Evolutionary conservation across 2,888 invertebrate species (phyloP).

Genomic region (Pseudococcus jackbeardsleyi): DNA sequence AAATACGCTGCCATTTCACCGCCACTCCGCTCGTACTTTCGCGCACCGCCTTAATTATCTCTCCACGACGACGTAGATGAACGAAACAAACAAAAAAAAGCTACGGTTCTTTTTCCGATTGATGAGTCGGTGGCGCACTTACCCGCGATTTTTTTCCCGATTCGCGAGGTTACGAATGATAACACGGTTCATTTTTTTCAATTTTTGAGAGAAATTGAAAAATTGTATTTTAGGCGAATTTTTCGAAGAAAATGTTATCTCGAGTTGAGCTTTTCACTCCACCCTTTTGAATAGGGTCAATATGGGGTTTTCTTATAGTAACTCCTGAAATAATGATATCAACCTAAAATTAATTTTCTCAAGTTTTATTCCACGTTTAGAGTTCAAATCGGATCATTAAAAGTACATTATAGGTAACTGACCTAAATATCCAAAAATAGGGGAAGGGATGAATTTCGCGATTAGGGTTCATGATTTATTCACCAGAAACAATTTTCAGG

Average conservation of each 20-base stretch:
- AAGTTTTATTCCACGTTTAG: neutral
- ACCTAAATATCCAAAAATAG: no score
- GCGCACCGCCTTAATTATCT: slow-evolving; percentile 4
- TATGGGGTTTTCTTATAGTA: neutral
- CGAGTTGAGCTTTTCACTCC: neutral
- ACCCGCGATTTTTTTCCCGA: neutral
- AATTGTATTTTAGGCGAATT: neutral
- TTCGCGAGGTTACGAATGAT: neutral
- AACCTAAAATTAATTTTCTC: neutral
- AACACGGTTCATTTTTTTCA: no score
- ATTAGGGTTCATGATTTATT: no score
- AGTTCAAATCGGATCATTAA: neutral
- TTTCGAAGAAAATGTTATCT: neutral
- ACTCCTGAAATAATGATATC: neutral
- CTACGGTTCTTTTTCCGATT: neutral
- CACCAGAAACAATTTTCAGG: no score
- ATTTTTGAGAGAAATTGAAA: neutral
- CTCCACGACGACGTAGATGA: neutral
- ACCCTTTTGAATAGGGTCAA: neutral
- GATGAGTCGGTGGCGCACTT: neutral
- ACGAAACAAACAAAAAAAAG: neutral
- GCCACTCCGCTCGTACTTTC: neutral
- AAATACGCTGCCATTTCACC: neutral
- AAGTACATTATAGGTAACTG: no score
- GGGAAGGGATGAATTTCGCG: no score